These are phyloP conservation scores for Zygaena filipendulae DNA, from an alignment of 2,888 invertebrate species.

Conservation along the genomic window DNA sequence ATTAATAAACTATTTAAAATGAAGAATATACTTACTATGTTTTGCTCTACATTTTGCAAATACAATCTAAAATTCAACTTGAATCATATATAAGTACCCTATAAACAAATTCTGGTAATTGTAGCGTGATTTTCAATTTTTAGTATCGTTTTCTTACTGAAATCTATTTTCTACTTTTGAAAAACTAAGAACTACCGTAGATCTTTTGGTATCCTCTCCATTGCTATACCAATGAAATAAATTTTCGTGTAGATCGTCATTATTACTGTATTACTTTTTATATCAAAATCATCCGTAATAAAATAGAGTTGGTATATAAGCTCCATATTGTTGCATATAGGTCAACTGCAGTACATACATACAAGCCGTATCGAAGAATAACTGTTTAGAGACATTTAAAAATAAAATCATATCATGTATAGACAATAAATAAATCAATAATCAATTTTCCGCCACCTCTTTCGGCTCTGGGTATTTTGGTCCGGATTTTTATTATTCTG, in stretches of 20 bases:
- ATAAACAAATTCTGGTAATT: not conserved
- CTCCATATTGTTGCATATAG: no score
- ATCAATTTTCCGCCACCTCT: conserved; percentile 59
- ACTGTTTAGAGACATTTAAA: no score
- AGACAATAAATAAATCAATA: conserved; percentile 53
- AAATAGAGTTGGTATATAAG: no score
- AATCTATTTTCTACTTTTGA: not conserved
- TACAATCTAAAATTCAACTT: not conserved
- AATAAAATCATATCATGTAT: no score
- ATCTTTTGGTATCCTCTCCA: not conserved
- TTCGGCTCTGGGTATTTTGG: conserved; percentile 41
- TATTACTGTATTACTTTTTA: no score
- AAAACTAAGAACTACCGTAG: not conserved
- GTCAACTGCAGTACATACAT: no score
- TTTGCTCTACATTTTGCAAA: conserved; percentile 12
- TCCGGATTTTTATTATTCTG: conserved; percentile 46
- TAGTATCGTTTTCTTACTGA: no score
- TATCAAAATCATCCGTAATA: no score
- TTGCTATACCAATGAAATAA: no score
- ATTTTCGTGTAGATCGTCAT: no score
- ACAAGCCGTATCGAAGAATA: no score
- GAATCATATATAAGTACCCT: not conserved
- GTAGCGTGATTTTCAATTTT: not conserved
- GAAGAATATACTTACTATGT: not conserved
- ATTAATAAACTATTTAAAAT: not conserved